phyloP scores from a whole-genome alignment of 2,797 vertebrate species.

The Rallus crepitans region DNA sequence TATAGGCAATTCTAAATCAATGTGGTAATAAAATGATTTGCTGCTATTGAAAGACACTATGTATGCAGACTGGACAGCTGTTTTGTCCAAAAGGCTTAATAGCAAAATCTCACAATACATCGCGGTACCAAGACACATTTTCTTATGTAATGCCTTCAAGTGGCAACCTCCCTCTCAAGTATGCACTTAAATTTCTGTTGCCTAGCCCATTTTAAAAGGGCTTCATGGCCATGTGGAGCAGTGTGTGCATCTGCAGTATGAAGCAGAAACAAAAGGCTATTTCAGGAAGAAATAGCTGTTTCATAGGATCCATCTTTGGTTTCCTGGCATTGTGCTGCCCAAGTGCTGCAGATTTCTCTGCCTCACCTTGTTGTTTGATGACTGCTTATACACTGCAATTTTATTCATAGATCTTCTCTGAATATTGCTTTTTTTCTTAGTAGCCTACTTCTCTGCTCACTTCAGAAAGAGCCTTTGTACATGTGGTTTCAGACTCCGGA shows the following conservation, averaged over 20 bases:
- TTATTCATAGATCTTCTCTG: not conserved
- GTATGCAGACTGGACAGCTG: not conserved
- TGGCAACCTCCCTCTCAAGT: not conserved
- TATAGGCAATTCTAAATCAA: not conserved
- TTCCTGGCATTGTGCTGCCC: not conserved
- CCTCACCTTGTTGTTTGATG: not conserved
- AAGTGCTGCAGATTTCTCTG: not conserved
- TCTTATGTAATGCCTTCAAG: not conserved
- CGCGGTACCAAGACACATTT: not conserved
- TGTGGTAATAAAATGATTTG: not conserved
- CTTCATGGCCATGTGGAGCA: not conserved
- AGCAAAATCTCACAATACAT: not conserved
- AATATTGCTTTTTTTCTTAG: not conserved
- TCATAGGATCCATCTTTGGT: not conserved
- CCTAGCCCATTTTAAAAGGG: not conserved
- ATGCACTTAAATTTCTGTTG: not conserved
- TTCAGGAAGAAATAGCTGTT: not conserved
- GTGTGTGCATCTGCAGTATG: accelerated
- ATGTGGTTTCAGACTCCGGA: not conserved
- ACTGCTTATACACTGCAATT: not conserved
- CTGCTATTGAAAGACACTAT: not conserved
- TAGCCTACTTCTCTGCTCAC: not conserved
- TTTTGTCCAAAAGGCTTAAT: not conserved
- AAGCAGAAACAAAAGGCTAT: not conserved
- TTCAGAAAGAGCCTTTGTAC: not conserved